Evolutionary conservation across 2,113 vertebrate genomes (phyloP).

Genomic region (Chloropsis hardwickii): DNA sequence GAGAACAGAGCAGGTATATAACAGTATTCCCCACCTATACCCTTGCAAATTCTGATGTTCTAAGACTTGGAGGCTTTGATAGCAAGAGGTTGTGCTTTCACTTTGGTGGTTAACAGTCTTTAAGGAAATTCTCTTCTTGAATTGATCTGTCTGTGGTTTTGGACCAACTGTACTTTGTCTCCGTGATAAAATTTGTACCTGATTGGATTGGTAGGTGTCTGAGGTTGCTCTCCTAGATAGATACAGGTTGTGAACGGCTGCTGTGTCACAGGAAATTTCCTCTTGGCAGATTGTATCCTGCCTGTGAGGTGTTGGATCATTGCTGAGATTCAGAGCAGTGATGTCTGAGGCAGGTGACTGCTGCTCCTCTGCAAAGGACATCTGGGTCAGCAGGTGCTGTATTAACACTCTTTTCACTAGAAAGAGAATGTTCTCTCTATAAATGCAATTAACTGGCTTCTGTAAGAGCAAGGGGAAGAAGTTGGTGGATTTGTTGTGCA

Average conservation of each 20-base stretch:
- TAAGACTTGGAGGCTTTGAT: not conserved
- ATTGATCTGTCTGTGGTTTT: not conserved
- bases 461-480: not conserved
- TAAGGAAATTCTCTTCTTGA: not conserved
- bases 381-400: not conserved
- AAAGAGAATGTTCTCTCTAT: not conserved
- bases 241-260: fast-evolving
- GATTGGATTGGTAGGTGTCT: not conserved
- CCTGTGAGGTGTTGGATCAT: not conserved
- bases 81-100: not conserved
- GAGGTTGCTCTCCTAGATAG: not conserved
- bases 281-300: not conserved
- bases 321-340: not conserved
- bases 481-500: not conserved
- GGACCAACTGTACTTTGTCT: not conserved
- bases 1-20: not conserved
- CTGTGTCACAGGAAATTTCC: fast-evolving
- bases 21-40: not conserved
- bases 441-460: not conserved
- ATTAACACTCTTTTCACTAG: not conserved
- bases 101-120: not conserved
- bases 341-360: not conserved
- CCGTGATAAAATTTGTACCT: not conserved
- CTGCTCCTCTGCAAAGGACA: not conserved
- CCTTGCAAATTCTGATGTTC: not conserved